Evolutionary conservation across 2,888 invertebrate genomes (phyloP), one percentile per base, ranked within the genome.

Genomic region (Notodonta ziczac): DNA sequence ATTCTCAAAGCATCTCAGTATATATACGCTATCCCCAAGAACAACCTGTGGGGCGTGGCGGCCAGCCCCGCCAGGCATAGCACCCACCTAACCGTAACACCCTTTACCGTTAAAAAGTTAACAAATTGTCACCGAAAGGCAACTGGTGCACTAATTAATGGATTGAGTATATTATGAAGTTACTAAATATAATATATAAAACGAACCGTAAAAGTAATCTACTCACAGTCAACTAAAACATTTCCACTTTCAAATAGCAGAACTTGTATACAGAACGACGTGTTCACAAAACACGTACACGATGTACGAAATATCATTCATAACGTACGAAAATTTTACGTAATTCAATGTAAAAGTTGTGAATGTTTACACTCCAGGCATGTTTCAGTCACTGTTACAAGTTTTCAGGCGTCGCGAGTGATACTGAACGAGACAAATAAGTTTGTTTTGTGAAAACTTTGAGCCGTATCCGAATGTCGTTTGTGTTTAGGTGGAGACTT

Each of bases 301-400:
- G 14, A 55, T 44, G 24, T 24, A 14, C 24, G 32, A 54, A 13
- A 58, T 14, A 66, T 63, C 67, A 65, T 63, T 62, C 65, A 60
- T 62, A 59, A 40, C 39, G n/a, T 14, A 35, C n/a, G 40, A 16
- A 58, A 58, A 70, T 71, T 74, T 71, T 70, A 60, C 66, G 69
- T 73, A 74, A 76, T 74, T 73, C 65, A 68, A 76, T 76, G 67
- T 66, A 68, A 72, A 76, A 76, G 67, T 74, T 73, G 55, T 53
- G 35, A 51, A 56, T 60, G 61, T 59, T 65, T 62, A 59, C 69
- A 65, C 65, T 62, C 57, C 66, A 63, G 66, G 69, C 73, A 72
- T 70, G 69, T 72, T 61, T 63, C 59, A 61, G 52, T 48, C 70
- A 69, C 55, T 51, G 62, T 71, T 70, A 72, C 57, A 66, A 69